A percentile compares a stretch with the other conserved stretches of the same genome.
Evolutionary conservation across 2,113 vertebrate species (phyloP).

Genomic region (Xenopus borealis): DNA sequence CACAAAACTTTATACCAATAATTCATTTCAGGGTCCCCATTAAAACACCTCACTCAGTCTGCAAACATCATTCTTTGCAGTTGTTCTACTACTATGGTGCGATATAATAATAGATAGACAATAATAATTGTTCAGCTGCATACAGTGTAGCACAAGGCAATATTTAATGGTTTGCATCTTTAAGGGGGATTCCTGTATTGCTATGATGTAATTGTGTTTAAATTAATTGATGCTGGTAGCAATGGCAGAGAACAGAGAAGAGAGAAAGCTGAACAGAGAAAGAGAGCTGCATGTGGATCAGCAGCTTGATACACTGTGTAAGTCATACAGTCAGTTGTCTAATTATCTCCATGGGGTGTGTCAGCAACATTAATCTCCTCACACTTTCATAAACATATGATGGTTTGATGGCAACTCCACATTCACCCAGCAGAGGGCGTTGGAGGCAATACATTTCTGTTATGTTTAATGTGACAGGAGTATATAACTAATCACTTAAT

Average conservation of each 20-base stretch:
- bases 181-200: too few relatives aligned
- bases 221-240: background rate
- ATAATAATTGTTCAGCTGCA: too few relatives aligned
- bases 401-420: background rate
- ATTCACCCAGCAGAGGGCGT: background rate
- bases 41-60: too few relatives aligned
- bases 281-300: background rate
- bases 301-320: background rate
- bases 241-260: background rate
- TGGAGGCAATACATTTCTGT: background rate
- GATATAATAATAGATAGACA: too few relatives aligned
- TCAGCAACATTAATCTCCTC: slow-evolving; percentile 3
- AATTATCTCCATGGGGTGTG: slow-evolving; percentile 12
- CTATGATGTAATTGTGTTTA: background rate
- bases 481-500: slow-evolving; percentile 45
- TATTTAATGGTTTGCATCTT: too few relatives aligned
- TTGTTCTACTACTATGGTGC: too few relatives aligned
- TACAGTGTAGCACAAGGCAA: too few relatives aligned
- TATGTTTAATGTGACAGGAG: slow-evolving; percentile 54
- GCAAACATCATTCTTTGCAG: too few relatives aligned
- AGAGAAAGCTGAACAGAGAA: background rate
- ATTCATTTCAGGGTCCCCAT: too few relatives aligned
- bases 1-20: too few relatives aligned
- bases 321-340: slow-evolving; percentile 8
- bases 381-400: background rate